Evolutionary conservation across 2,113 vertebrate species (phyloP), one percentile per base, ranked within the genome.

Genomic region (Perca schrenkii): DNA sequence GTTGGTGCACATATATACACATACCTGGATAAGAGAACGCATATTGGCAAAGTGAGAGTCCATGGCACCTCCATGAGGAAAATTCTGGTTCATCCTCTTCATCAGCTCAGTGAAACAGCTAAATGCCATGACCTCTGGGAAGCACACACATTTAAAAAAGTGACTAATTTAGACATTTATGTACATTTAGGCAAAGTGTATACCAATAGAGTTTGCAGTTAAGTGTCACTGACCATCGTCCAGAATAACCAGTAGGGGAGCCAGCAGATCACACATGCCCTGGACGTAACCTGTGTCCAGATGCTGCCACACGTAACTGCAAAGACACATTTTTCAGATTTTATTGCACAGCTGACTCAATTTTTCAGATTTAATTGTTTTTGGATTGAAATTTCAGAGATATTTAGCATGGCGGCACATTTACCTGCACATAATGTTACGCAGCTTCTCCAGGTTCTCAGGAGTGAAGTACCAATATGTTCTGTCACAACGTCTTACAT

Each of bases 1-100:
- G 4, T n/a, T 17, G 52, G 5, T 56, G 50, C 50, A 58, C 16
- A 46, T n/a, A 13, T 34, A 17, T 49, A 25, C 21, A 50, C 53
- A 57, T 36, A 81, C 98, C 97, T 99, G 98, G 92, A 99, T 99
- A 57, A 99, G 96, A 0, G 98, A 99, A 22, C 98, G 96, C 98
- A 99, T 99, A 90, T 98, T 99, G 86, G 98, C 98, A 76, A 99
- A 99, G 89, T 99, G 98, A 0, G 97, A 98, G 89, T 99, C 98
- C 98, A 99, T 99, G 87, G 97, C 98, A 5, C 98, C 98, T 16
- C 98, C 98, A 0, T 99, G 98, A 69, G 98, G 98, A 82, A 99
- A 99, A 88, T 99, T 99, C 90, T 99, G 98, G 82, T 98, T 99
- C 98, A 99, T 99, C 82, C 98, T 96, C 93, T 99, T 99, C 98